Base-by-base conservation (phyloP, 2,888 invertebrate species). In the Nesidiocoris tenuis region DNA sequence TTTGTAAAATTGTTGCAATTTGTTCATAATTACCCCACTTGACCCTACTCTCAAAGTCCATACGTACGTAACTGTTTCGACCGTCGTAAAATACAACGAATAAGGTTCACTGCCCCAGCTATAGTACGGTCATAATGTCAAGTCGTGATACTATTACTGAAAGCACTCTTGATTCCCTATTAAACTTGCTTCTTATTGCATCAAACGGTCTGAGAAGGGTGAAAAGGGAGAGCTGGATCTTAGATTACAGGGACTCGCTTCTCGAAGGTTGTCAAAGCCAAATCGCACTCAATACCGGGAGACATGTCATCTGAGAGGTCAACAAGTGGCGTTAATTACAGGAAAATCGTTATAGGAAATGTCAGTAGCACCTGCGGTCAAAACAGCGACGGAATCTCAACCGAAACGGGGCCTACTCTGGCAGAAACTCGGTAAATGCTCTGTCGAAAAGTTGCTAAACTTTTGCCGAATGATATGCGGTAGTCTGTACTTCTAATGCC, bases 271-370 rank as follows among this genome's bases (percentile, higher is more conserved):
- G 39, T 39, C 39, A 39, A 39, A 39, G 39, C 39, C 39, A 39
- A 39, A 39, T 39, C 39, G 39, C 39, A 39, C 39, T 39, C 39
- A 39, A 39, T 39, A 39, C 39, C n/a, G 39, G 12, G 39, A 7
- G 39, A 39, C 39, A 39, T 12, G 39, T 12, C 39, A 39, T 39
- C 39, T 59, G 24, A 57, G 70, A 70, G 70, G 59, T 70, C 70
- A 70, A 70, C 70, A 59, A 21, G 63, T 39, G 59, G 70, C 59
- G 70, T 59, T 70, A 70, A 70, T 70, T 70, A 70, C 70, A 59
- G 57, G 59, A 59, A 70, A 21, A 39, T 65, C n/a, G 12, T 65
- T 39, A 65, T 24, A 17, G 17, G 39, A 17, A 19, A 19, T 17
- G 65, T 18, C 39, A 19, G 65, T 39, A 65, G 65, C 65, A 65